A percentile compares a stretch with the other conserved stretches of the same genome.
Evolutionary conservation across 2,888 invertebrate species (phyloP).

Genomic region (Operophtera brumata): DNA sequence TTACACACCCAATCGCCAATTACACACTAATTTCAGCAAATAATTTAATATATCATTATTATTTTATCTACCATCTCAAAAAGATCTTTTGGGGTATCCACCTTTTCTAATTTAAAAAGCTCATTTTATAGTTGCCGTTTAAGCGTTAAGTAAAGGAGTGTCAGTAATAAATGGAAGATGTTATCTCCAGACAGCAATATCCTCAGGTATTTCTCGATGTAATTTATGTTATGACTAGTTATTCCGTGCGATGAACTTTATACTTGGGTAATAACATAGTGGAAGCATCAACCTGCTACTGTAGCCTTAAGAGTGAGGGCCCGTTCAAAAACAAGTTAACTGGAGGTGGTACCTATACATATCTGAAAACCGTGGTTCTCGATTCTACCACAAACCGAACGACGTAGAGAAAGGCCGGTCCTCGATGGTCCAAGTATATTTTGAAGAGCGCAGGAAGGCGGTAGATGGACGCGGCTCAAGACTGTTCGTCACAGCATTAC

Average conservation of each 20-base stretch:
- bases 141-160: conserved; percentile 32
- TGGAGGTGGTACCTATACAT: no score
- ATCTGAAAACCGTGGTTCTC: no score
- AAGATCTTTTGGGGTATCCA: not conserved
- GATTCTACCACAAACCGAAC: no score
- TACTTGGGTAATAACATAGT: not conserved
- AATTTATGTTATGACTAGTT: conserved; percentile 29
- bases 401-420: no score
- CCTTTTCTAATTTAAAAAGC: not conserved
- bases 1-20: conserved; percentile 35
- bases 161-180: conserved; percentile 43
- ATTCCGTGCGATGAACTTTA: conserved; percentile 8
- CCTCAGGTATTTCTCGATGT: conserved; percentile 27
- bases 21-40: conserved; percentile 52
- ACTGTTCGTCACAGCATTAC: no score
- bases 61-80: conserved; percentile 27
- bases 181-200: conserved; percentile 33
- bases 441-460: not conserved
- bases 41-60: conserved; percentile 25
- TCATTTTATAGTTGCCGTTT: conserved; percentile 21
- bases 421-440: no score
- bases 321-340: no score
- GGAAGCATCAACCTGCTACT: no score
- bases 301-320: no score
- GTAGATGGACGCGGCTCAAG: no score